phyloP scores from a whole-genome alignment of 2,888 invertebrate species.

The Drosophila aldrichi region DNA sequence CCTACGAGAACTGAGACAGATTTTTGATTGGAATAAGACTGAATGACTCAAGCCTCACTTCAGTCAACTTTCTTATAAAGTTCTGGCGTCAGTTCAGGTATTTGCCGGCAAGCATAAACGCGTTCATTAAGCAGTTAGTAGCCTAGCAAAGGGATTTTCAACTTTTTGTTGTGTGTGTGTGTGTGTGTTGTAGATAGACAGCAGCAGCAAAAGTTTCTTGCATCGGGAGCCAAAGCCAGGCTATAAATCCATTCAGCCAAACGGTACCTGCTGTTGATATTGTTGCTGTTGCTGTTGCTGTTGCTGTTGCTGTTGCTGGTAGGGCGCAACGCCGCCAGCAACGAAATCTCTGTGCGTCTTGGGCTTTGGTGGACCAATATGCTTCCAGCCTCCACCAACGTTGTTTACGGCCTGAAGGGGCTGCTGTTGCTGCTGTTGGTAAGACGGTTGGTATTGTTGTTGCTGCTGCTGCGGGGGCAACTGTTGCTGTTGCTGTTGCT shows the following conservation, averaged over 20 bases:
- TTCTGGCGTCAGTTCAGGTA: slow-evolving; percentile 11
- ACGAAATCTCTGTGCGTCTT: slow-evolving; percentile 60
- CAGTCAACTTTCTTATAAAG: not conserved
- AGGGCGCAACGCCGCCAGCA: slow-evolving; percentile 27
- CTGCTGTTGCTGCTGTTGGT: slow-evolving; percentile 31
- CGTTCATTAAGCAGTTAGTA: slow-evolving; percentile 28
- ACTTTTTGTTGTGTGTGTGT: slow-evolving; percentile 10
- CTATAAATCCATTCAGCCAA: slow-evolving; percentile 59
- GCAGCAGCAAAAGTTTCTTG: slow-evolving; percentile 62
- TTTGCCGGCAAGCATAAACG: slow-evolving; percentile 25
- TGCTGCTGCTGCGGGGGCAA: slow-evolving; percentile 23
- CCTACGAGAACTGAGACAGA: not conserved
- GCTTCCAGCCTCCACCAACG: slow-evolving; percentile 67
- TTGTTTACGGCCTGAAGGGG: slow-evolving; percentile 22
- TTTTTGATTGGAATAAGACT: not conserved
- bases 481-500: slow-evolving; percentile 45
- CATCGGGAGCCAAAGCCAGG: slow-evolving; percentile 58
- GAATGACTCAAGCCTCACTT: not conserved
- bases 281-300: slow-evolving; percentile 51
- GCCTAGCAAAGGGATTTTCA: slow-evolving; percentile 25
- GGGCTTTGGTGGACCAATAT: slow-evolving; percentile 66
- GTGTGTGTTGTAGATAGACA: slow-evolving; percentile 43
- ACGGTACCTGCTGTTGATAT: slow-evolving; percentile 67
- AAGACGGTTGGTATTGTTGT: slow-evolving; percentile 28
- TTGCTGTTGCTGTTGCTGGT: slow-evolving; percentile 41